Evolutionary conservation across 1,140 invertebrate species (phyloP).

Genomic region (Asbolus verrucosus): DNA sequence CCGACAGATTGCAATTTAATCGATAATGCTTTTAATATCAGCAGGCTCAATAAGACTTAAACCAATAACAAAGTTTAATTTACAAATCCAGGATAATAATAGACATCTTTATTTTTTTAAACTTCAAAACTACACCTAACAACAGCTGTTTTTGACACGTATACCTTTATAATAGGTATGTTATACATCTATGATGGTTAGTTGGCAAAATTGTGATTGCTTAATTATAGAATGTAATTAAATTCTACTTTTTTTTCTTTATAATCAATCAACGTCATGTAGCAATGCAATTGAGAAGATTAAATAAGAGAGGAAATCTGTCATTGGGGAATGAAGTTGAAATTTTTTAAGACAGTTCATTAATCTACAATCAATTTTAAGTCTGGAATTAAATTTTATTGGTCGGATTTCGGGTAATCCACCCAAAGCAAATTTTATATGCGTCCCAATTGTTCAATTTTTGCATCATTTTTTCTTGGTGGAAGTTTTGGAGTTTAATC

Average conservation of each 20-base stretch:
- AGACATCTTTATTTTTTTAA: no score
- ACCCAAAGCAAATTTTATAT: no score
- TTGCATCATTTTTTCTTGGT: no score
- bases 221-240: no score
- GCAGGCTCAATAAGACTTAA: not conserved
- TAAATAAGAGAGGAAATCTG: not conserved
- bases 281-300: not conserved
- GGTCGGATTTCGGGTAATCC: no score
- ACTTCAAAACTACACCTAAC: no score
- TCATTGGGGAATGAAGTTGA: not conserved
- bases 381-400: not conserved
- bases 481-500: no score
- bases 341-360: not conserved
- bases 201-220: not conserved
- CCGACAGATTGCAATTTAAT: conserved; percentile 2
- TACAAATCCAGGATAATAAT: no score
- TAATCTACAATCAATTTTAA: not conserved
- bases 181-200: no score
- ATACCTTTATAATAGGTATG: no score
- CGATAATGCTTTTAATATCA: not conserved
- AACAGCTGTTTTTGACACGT: no score
- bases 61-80: not conserved
- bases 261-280: not conserved
- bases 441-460: no score
- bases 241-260: not conserved